Conservation (phyloP, 2,113 vertebrate genomes). For the Trachemys scripta region DNA sequence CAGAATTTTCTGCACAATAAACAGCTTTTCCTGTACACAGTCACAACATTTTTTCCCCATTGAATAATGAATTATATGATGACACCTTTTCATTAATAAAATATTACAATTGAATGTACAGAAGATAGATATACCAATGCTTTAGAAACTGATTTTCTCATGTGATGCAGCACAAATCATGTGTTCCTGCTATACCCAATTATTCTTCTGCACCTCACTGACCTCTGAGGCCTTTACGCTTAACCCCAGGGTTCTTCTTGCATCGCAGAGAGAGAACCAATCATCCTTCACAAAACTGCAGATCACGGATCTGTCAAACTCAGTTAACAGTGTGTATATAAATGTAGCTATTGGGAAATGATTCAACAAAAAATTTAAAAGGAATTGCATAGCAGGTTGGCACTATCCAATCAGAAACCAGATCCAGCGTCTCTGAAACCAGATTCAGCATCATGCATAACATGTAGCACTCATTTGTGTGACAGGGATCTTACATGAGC, state of each 20-base stretch:
- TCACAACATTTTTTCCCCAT: background rate
- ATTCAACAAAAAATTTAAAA: conserved; percentile 7
- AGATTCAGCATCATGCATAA: background rate
- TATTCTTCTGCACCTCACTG: background rate
- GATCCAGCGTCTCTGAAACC: background rate
- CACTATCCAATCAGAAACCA: background rate
- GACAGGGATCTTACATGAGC: background rate
- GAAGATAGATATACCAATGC: background rate
- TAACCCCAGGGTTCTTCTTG: background rate
- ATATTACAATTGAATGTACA: background rate
- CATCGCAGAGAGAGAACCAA: background rate
- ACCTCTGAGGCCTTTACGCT: background rate
- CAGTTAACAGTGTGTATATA: conserved; percentile 4
- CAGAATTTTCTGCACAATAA: background rate
- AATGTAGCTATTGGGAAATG: background rate
- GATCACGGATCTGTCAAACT: conserved; percentile 34
- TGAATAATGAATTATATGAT: background rate
- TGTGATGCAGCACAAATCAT: background rate
- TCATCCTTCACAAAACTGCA: background rate
- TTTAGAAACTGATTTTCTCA: background rate
- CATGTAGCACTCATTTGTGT: background rate
- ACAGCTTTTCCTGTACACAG: background rate
- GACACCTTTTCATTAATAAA: background rate
- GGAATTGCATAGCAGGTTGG: background rate
- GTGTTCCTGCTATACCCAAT: background rate